A percentile compares a stretch with the other conserved stretches of the same genome.
These are phyloP conservation scores for Cantharis flavilabris DNA, from an alignment of 2,888 invertebrate species.

Conservation along the genomic window DNA sequence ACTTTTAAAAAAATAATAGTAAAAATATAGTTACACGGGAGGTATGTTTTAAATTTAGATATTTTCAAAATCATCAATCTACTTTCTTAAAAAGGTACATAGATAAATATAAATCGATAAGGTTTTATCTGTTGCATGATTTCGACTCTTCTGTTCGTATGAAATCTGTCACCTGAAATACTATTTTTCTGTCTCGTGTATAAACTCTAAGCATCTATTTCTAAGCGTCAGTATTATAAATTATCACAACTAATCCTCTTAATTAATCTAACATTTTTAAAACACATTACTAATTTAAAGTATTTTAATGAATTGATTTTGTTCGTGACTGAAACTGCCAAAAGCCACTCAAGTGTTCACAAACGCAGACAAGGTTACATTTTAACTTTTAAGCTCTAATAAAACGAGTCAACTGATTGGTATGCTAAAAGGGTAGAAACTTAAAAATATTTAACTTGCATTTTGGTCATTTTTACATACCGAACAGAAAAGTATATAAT, in stretches of 20 bases:
- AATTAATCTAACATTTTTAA: background rate
- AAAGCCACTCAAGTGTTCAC: background rate
- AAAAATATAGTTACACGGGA: background rate
- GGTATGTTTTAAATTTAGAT: background rate
- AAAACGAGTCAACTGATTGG: background rate
- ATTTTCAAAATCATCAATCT: background rate
- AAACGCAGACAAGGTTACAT: background rate
- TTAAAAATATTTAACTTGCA: background rate
- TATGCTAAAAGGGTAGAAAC: background rate
- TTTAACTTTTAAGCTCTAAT: background rate
- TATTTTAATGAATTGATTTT: background rate
- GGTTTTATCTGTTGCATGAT: background rate
- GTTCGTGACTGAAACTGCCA: background rate
- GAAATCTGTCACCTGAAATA: background rate
- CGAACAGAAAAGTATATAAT: too few species aligned
- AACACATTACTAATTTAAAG: background rate
- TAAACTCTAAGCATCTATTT: too few species aligned
- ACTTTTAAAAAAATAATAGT: background rate
- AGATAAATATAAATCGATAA: background rate
- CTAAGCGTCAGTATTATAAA: too few species aligned
- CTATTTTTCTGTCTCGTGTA: background rate
- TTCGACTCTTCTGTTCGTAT: background rate
- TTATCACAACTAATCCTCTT: background rate
- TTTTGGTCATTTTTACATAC: background rate
- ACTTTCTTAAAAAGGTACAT: background rate